phyloP scores from a whole-genome alignment of 2,113 vertebrate genomes.

The Barnardius zonarius region DNA sequence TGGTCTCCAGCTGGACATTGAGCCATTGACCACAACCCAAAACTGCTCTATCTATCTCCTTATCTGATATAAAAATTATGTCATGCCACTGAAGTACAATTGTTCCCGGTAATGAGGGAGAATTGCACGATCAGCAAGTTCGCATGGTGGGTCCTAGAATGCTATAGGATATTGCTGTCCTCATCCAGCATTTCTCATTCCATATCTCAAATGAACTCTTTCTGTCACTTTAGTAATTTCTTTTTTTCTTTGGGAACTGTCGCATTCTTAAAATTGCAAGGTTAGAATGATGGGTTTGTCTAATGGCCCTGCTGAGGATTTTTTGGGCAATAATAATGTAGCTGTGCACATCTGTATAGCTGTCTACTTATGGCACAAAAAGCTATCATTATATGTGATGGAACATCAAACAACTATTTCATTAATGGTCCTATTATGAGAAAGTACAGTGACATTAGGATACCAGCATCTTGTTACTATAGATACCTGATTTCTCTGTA shows the following conservation, averaged over 20 bases:
- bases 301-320: background rate
- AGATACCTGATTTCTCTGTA: constrained; percentile 30
- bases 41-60: background rate
- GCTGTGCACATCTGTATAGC: background rate
- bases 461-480: constrained; percentile 42
- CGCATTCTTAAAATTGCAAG: background rate
- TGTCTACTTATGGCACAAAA: constrained; percentile 40
- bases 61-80: background rate
- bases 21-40: background rate
- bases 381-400: constrained; percentile 51
- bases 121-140: background rate
- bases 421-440: constrained; percentile 60
- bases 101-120: background rate
- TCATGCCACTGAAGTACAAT: background rate
- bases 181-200: background rate
- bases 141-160: background rate
- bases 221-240: no score
- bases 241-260: background rate
- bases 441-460: background rate
- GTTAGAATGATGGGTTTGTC: background rate
- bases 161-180: background rate
- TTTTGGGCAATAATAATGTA: background rate
- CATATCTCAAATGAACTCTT: background rate
- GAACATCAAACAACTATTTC: constrained; percentile 70
- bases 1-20: no score